Evolutionary conservation across 2,888 invertebrate genomes (phyloP).

Genomic region (Blera fallax): DNA sequence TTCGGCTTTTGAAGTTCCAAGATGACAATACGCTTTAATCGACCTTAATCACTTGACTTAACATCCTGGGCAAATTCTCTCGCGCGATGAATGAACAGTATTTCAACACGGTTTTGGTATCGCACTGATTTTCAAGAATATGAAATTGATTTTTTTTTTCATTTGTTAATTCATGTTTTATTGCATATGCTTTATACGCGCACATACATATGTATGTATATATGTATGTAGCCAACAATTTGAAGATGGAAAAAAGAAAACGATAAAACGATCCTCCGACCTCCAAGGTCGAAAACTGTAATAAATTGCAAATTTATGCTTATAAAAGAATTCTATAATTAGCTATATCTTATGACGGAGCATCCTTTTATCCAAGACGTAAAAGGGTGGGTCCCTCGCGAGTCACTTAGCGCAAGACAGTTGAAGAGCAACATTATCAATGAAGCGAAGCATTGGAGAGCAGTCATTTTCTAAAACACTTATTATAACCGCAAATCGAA

Average conservation of each 20-base stretch:
- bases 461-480: too few species aligned
- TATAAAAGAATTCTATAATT: too few species aligned
- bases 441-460: too few species aligned
- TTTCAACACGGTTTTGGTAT: background rate
- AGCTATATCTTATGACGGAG: background rate
- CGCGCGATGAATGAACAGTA: slow-evolving; percentile 16
- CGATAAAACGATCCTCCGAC: too few species aligned
- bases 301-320: too few species aligned
- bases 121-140: background rate
- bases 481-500: too few species aligned
- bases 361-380: background rate
- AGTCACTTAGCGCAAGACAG: slow-evolving; percentile 16
- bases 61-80: background rate
- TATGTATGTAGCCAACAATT: too few species aligned
- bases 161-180: slow-evolving; percentile 65
- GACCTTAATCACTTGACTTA: slow-evolving; percentile 49
- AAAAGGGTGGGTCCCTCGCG: slow-evolving; percentile 24
- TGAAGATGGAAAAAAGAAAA: too few species aligned
- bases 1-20: slow-evolving; percentile 31
- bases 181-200: too few species aligned
- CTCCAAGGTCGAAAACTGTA: too few species aligned
- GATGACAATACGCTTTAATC: slow-evolving; percentile 45
- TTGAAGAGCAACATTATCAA: background rate
- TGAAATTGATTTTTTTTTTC: slow-evolving; percentile 33
- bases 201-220: too few species aligned